Evolutionary conservation across 2,888 invertebrate species (phyloP), one percentile per base, ranked within the genome.

Genomic region (Cantharis rufa): DNA sequence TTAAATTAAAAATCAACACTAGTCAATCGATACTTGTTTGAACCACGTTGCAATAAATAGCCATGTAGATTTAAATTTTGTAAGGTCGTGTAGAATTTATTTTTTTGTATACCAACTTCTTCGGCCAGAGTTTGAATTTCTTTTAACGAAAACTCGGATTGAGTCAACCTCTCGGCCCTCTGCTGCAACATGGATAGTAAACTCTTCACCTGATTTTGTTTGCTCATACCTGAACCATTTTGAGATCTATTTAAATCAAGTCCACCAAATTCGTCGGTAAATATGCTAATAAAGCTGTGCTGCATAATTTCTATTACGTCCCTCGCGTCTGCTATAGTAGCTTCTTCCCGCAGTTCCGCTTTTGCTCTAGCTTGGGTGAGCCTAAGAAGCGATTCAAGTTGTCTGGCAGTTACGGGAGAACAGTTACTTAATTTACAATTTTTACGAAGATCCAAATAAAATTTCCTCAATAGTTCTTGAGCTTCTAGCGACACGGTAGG

Each of bases 311-410:
- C 95, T 61, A 98, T 91, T 32, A 97, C 93, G 86, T 98, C 97
- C 78, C 91, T 89, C 0, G 97, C 98, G 88, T 98, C 98, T 73
- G 91, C 87, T 75, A 89, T 91, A 0, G 94, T 95, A 0, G 95
- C 96, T 84, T 92, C 92, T 87, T 94, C 94, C 79, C 97, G 90
- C 78, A 98, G 89, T 86, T 98, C 98, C 1, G 94, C 88, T 84
- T 96, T 93, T 0, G 98, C 98, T 85, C 98, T 90, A 15, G 98
- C 97, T 93, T 96, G 93, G 15, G 97, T 94, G 15, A 98, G 89
- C 82, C 97, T 89, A 77, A 97, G 94, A 79, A 98, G 91, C 0
- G 96, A 97, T 88, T 97, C 96, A 10, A 98, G 89, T 86, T 98
- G 98, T 68, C 98, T 86, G 0, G 94, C 94, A 1, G 97, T 98